phyloP scores from a whole-genome alignment of 2,113 vertebrate genomes.

The Helogale parvula region DNA sequence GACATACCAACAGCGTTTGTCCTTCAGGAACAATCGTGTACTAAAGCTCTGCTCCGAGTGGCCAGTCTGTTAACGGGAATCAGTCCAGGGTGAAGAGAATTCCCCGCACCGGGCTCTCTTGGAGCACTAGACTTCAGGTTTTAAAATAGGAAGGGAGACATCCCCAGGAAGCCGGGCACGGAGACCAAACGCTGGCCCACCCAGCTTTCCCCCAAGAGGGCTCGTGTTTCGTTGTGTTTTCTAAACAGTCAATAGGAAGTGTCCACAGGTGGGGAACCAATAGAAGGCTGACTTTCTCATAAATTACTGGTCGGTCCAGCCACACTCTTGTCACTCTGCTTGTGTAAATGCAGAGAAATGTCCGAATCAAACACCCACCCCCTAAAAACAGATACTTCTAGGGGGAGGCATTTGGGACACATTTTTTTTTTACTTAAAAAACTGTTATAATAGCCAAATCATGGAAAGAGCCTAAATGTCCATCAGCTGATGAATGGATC shows the following conservation, averaged over 20 bases:
- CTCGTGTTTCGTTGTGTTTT: not conserved
- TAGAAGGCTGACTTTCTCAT: not conserved
- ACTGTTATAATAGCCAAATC: too few relatives aligned
- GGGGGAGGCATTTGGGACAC: not conserved
- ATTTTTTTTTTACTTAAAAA: not conserved
- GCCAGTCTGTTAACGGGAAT: not conserved
- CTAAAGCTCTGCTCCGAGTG: not conserved
- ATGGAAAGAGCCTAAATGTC: too few relatives aligned
- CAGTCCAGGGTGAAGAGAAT: not conserved
- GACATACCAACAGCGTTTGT: not conserved
- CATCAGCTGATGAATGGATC: too few relatives aligned
- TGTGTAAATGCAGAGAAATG: not conserved
- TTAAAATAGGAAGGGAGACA: not conserved
- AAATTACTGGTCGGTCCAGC: not conserved
- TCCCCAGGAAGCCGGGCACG: not conserved
- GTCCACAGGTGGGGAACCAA: not conserved
- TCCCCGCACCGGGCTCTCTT: not conserved
- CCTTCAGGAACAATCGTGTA: not conserved
- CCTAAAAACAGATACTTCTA: not conserved
- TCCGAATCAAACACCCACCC: not conserved
- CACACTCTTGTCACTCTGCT: not conserved
- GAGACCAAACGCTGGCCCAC: not conserved
- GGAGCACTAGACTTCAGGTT: not conserved
- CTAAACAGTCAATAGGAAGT: not conserved
- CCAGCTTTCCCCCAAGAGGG: not conserved